phyloP scores from a whole-genome alignment of 1,140 invertebrate species.

The Ganaspis sp. region DNA sequence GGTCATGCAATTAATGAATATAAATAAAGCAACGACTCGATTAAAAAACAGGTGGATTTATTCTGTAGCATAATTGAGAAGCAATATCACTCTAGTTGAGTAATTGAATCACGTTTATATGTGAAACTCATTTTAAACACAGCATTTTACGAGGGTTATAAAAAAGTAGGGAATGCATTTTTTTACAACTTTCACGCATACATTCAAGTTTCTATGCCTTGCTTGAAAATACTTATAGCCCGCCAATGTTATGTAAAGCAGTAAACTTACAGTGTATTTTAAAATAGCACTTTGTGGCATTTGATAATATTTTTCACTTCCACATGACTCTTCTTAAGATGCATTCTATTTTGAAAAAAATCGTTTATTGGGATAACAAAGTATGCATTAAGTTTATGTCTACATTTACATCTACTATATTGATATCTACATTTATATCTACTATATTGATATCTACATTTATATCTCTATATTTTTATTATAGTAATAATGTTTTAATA shows the following conservation, averaged over 20 bases:
- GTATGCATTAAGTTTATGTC: too few species aligned
- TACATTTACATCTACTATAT: too few species aligned
- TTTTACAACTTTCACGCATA: not conserved
- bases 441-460: too few species aligned
- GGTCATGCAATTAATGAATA: not conserved
- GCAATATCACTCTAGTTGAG: not conserved
- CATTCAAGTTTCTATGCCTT: not conserved
- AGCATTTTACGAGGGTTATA: not conserved
- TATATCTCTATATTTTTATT: too few species aligned
- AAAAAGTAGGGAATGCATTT: not conserved
- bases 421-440: too few species aligned
- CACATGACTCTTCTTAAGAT: too few species aligned
- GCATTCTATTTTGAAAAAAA: too few species aligned
- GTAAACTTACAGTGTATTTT: not conserved
- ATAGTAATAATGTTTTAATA: too few species aligned
- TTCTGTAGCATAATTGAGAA: not conserved
- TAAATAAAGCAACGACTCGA: not conserved
- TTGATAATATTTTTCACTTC: not conserved
- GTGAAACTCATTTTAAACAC: conserved; percentile 10
- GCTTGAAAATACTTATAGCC: not conserved
- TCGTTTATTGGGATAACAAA: too few species aligned
- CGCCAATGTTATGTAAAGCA: not conserved
- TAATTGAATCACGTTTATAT: conserved; percentile 10
- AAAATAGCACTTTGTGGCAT: not conserved
- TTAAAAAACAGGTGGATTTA: not conserved